These are phyloP conservation scores for Drosophila rhopaloa DNA, from an alignment of 1,140 invertebrate genomes.

Conservation along the genomic window DNA sequence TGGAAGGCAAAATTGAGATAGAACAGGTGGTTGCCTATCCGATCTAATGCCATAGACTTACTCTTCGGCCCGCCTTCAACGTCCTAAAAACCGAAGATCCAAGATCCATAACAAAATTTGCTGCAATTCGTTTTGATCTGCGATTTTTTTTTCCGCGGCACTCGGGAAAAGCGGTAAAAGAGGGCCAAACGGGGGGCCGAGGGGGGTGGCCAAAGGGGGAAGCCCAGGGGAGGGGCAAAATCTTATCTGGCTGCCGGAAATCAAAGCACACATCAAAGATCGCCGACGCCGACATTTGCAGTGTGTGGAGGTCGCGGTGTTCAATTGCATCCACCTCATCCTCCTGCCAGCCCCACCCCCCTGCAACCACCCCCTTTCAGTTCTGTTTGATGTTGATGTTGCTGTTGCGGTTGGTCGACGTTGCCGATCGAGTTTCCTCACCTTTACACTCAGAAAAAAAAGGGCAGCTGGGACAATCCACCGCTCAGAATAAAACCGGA, in stretches of 20 bases:
- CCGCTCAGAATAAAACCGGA: no score
- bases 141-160: constrained; percentile 38
- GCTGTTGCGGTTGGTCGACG: constrained; percentile 43
- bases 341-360: constrained; percentile 16
- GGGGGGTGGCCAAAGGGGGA: background rate
- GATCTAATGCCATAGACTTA: constrained; percentile 10
- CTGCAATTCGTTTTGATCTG: constrained; percentile 71
- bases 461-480: background rate
- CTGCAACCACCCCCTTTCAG: constrained; percentile 24
- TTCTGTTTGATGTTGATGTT: constrained; percentile 50
- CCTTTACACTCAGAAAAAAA: constrained; percentile 1
- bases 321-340: constrained; percentile 56
- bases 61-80: background rate
- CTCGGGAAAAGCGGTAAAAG: background rate
- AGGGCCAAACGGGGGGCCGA: background rate
- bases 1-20: background rate
- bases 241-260: constrained; percentile 83
- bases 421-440: constrained; percentile 59
- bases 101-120: constrained; percentile 36
- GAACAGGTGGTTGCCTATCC: constrained; percentile 40
- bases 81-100: background rate
- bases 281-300: constrained; percentile 52
- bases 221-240: constrained; percentile 36
- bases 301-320: constrained; percentile 52
- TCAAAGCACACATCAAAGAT: constrained; percentile 83